phyloP scores from a whole-genome alignment of 2,888 invertebrate genomes.

The Griposia aprilina region DNA sequence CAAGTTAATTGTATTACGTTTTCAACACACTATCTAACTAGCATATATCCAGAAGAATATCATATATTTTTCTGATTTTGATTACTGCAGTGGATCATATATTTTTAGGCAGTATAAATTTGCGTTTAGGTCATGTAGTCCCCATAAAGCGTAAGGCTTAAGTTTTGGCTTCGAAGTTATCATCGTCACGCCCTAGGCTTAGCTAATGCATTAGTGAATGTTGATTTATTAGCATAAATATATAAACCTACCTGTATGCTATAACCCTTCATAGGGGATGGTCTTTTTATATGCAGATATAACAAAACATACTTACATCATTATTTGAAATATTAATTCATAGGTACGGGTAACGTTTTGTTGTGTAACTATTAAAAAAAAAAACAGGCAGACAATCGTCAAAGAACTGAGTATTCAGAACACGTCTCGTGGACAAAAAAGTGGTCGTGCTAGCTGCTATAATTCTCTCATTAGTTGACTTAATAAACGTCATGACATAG shows the following conservation, averaged over 20 bases:
- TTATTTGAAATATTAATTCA: no score
- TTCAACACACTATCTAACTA: no score
- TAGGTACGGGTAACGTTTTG: neutral
- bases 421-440: neutral
- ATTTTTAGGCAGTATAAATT: no score
- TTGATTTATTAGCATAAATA: neutral
- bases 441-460: neutral
- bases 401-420: neutral
- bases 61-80: no score
- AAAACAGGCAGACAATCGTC: neutral
- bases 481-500: neutral
- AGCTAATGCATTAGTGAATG: neutral
- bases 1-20: no score
- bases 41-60: no score
- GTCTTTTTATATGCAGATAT: conserved; percentile 3
- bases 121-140: no score
- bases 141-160: conserved; percentile 12
- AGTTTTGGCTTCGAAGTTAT: neutral
- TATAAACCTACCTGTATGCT: neutral
- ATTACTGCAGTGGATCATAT: no score
- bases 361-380: neutral
- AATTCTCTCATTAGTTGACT: neutral
- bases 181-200: no score
- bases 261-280: neutral
- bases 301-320: neutral